Percentiles rank a stretch among this genome's conserved stretches.
Evolutionary conservation across 1,140 invertebrate species (phyloP).

Genomic region (Hyles euphorbiae): DNA sequence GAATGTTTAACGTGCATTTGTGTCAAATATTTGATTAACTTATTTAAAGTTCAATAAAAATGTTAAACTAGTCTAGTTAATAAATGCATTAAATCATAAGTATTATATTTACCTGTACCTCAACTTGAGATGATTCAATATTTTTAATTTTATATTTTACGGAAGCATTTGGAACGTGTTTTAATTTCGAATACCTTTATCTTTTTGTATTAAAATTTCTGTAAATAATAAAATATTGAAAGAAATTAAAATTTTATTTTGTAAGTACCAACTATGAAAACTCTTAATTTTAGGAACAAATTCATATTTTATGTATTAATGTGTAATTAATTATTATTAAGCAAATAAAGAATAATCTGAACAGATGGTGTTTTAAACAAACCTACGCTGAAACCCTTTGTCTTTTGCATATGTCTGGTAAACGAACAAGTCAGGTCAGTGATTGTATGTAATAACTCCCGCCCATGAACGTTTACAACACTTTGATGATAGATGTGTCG

Average conservation of each 20-base stretch:
- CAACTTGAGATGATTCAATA: too few species aligned
- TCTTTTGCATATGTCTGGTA: too few species aligned
- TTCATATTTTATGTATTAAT: slow-evolving; percentile 9
- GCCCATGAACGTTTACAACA: too few species aligned
- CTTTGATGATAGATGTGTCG: too few species aligned
- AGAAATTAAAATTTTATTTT: slow-evolving; percentile 1
- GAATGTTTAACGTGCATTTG: too few species aligned
- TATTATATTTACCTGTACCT: too few species aligned
- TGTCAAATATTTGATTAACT: background rate
- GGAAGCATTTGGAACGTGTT: too few species aligned
- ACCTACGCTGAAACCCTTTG: background rate
- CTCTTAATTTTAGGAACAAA: too few species aligned
- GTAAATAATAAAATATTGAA: slow-evolving; percentile 1
- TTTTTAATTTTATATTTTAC: too few species aligned
- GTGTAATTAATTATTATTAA: slow-evolving; percentile 16
- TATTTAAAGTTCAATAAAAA: background rate
- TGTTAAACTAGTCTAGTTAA: background rate
- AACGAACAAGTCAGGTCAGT: too few species aligned
- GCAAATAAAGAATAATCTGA: slow-evolving; percentile 43
- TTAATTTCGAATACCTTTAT: too few species aligned
- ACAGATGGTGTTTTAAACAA: slow-evolving; percentile 11
- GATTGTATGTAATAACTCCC: too few species aligned
- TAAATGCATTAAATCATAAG: background rate
- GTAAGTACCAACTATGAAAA: background rate
- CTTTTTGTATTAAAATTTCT: background rate